These are phyloP conservation scores for Ypsolopha sequella DNA, from an alignment of 2,888 invertebrate genomes.

Conservation along the genomic window DNA sequence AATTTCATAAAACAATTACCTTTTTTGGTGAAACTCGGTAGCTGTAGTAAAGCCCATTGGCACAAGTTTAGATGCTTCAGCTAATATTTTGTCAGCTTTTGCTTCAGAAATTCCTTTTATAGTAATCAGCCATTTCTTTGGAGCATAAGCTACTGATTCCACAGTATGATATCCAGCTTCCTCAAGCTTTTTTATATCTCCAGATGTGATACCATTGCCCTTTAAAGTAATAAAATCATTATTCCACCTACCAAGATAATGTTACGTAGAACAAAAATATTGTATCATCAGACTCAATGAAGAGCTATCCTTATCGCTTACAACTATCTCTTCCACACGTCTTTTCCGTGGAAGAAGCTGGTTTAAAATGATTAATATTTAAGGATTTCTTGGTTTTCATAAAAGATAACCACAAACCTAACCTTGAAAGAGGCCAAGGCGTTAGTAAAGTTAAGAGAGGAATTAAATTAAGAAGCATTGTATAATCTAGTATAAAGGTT, in stretches of 20 bases:
- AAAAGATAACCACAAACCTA: no score
- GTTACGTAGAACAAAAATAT: no score
- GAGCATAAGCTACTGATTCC: conserved; percentile 94
- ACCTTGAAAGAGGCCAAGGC: no score
- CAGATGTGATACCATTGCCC: conserved; percentile 91
- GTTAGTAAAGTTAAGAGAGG: no score
- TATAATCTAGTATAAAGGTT: no score
- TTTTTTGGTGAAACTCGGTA: conserved; percentile 93
- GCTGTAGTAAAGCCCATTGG: conserved; percentile 99
- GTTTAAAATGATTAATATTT: background rate
- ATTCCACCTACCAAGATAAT: background rate
- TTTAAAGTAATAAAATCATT: conserved; percentile 37
- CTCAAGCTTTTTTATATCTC: conserved; percentile 92
- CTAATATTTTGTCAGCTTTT: conserved; percentile 94
- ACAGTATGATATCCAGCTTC: conserved; percentile 96
- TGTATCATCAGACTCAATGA: no score
- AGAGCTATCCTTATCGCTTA: no score
- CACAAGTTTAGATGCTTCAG: conserved; percentile 92
- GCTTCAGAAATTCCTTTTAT: conserved; percentile 98
- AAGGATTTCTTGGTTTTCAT: no score
- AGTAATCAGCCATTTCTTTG: conserved; percentile 88
- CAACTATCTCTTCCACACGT: no score
- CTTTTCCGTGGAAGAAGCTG: background rate
- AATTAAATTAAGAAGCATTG: no score
- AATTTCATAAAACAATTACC: conserved; percentile 54